Conservation (phyloP, 2,113 vertebrate genomes). For the Ovibos moschatus region DNA sequence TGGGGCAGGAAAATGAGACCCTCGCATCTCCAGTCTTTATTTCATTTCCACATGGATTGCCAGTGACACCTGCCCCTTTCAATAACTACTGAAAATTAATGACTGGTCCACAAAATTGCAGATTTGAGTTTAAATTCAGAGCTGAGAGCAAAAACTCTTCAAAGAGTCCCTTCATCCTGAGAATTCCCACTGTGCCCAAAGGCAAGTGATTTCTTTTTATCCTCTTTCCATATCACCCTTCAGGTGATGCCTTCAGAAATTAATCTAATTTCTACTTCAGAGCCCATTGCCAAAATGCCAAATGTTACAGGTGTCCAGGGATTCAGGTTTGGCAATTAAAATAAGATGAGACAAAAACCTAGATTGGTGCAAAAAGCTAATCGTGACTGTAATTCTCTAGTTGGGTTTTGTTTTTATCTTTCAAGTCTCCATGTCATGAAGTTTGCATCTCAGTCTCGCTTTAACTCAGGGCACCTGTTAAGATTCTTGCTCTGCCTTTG, state of each 20-base stretch:
- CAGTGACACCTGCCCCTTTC: slow-evolving; percentile 10
- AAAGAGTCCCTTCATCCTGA: background rate
- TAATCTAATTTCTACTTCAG: background rate
- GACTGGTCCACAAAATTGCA: background rate
- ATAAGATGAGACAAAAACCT: background rate
- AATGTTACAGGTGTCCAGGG: background rate
- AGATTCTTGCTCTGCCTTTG: background rate
- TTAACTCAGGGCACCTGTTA: background rate
- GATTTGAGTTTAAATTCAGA: background rate
- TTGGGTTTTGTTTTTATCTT: background rate
- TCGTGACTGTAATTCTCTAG: background rate
- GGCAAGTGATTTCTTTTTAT: background rate
- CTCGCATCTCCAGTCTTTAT: background rate
- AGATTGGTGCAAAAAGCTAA: background rate
- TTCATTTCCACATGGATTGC: slow-evolving; percentile 23
- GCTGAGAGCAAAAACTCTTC: background rate
- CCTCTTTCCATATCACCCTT: background rate
- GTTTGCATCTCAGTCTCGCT: background rate
- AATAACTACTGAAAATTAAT: slow-evolving; percentile 25
- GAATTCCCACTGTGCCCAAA: background rate
- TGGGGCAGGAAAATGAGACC: background rate
- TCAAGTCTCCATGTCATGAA: background rate
- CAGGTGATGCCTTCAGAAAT: background rate
- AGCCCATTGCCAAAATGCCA: background rate
- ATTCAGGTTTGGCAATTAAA: background rate